Percentiles rank a stretch among this genome's conserved stretches.
phyloP scores from a whole-genome alignment of 2,113 vertebrate genomes.

The Mesitornis unicolor region DNA sequence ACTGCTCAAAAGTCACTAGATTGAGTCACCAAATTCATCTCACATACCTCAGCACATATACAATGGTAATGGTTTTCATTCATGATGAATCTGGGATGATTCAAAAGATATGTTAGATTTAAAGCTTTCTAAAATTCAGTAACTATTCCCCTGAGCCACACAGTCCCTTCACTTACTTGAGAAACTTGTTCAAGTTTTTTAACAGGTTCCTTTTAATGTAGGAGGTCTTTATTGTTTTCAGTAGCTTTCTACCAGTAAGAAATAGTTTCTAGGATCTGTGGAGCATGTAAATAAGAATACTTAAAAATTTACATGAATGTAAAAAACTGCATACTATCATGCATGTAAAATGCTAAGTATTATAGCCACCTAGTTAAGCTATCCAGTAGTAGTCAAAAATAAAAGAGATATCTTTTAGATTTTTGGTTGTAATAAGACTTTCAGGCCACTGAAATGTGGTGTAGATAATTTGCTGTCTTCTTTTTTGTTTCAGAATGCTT shows the following conservation, averaged over 20 bases:
- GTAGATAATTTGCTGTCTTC: neutral
- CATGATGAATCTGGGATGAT: neutral
- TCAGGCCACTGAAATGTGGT: neutral
- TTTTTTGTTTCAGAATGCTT: neutral
- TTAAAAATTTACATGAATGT: neutral
- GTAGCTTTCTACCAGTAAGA: neutral
- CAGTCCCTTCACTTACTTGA: neutral
- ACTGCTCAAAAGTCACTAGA: conserved; percentile 21
- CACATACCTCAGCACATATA: neutral
- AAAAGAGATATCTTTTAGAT: neutral
- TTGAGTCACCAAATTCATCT: conserved; percentile 52
- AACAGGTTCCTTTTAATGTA: conserved; percentile 35
- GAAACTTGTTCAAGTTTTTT: conserved; percentile 51
- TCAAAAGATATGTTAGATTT: conserved; percentile 3
- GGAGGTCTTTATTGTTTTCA: conserved; percentile 28
- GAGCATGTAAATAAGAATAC: neutral
- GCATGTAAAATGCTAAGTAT: neutral
- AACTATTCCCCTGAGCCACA: conserved; percentile 14
- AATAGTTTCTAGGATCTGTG: neutral
- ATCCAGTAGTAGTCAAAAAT: neutral
- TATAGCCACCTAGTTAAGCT: neutral
- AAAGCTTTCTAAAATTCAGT: conserved; percentile 52
- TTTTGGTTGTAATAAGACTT: neutral
- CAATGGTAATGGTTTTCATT: conserved; percentile 35
- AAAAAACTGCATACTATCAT: neutral